Evolutionary conservation across 2,888 invertebrate genomes (phyloP), one percentile per base, ranked within the genome.

Genomic region (Crocallis elinguaria): DNA sequence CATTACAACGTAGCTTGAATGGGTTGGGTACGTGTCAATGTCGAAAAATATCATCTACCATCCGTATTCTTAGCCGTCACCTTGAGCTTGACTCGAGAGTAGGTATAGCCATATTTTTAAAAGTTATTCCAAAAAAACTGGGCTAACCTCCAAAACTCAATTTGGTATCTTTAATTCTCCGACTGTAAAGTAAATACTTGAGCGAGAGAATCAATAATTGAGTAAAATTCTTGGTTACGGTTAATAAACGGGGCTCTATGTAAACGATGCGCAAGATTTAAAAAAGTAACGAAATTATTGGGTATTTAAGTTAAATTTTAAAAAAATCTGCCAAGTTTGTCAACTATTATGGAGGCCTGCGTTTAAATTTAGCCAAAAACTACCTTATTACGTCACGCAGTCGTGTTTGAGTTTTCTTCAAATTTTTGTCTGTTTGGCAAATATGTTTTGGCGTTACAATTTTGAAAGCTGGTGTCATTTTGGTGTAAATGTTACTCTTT

Each of bases 371-470:
- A 9, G 12, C 30, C 5, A 30, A 42, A 8, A 35, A 35, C 4
- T 11, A 1, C 5, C 14, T 27, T n/a, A 12, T 14, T 17, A 4
- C 13, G 19, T 12, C 11, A 8, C 4, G n/a, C 33, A 39, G n/a
- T 33, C 12, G 29, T 9, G 12, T 32, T 36, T 25, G 13, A 8
- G 7, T 30, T 38, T 2, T 36, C 38, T 37, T 17, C 14, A 16
- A 4, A 2, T 2, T 8, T 32, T 45, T 46, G 46, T 46, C 46
- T 36, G 36, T 52, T 37, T 25, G 37, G 42, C 42, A 46, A 52
- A 35, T 3, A 25, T 13, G 9, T 16, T 21, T 21, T 11, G n/a
- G 14, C 4, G 13, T 13, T n/a, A n/a, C n/a, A n/a, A n/a, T n/a
- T 23, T 29, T 30, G 29, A 44, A 44, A 2, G 21, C 25, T 37